A percentile compares a stretch with the other conserved stretches of the same genome.
phyloP scores from a whole-genome alignment of 64 coral and sea anemone genomes.

The Stichodactyla mertensii region DNA sequence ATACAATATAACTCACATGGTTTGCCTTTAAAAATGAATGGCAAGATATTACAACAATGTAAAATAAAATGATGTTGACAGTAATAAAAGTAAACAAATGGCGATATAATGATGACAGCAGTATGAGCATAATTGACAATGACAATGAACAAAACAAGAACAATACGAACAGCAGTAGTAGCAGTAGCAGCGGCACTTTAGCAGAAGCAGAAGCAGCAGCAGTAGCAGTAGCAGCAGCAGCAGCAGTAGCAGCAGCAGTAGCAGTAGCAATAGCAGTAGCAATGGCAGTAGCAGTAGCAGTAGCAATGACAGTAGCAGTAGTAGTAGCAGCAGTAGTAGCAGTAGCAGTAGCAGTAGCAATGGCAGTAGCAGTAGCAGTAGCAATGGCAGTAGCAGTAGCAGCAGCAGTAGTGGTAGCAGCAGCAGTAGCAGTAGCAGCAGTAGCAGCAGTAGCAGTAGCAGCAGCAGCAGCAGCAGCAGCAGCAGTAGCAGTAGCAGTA shows the following conservation, averaged over 20 bases:
- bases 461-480: neutral
- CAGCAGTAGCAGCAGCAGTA: neutral
- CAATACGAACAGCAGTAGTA: neutral
- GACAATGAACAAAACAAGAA: neutral
- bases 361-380: neutral
- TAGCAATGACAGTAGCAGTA: neutral
- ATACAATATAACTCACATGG: slow-evolving; percentile 30
- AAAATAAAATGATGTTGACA: no score
- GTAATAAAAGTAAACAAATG: no score
- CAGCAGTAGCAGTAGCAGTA: neutral
- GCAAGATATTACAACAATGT: no score
- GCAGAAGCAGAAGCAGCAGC: neutral
- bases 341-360: neutral
- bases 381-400: neutral
- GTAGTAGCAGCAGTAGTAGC: neutral
- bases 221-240: slow-evolving; percentile 8
- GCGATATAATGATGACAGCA: no score
- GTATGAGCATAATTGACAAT: no score
- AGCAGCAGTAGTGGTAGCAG: neutral
- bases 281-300: neutral
- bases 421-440: neutral
- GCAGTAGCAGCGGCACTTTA: neutral
- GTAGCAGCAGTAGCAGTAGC: neutral
- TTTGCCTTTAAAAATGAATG: neutral
- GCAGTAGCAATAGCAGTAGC: neutral